These are phyloP conservation scores for Bombylius major DNA, from an alignment of 2,888 invertebrate species.

Conservation along the genomic window DNA sequence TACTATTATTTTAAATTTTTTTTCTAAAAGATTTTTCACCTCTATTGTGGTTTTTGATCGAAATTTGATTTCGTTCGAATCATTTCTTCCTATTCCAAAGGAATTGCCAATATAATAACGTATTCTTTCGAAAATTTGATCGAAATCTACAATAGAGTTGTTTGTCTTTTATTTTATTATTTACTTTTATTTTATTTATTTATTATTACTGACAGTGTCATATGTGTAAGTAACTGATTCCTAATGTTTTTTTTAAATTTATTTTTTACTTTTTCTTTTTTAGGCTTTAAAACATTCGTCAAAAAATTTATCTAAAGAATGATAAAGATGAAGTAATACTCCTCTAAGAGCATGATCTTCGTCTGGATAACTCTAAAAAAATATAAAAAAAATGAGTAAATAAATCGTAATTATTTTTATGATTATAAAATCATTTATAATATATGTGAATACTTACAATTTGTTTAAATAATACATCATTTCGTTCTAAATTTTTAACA, in stretches of 20 bases:
- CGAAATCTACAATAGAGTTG: too few species aligned
- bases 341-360: slow-evolving; percentile 79
- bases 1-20: too few species aligned
- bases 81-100: too few species aligned
- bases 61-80: too few species aligned
- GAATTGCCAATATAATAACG: too few species aligned
- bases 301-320: slow-evolving; percentile 76
- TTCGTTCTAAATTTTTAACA: slow-evolving; percentile 69
- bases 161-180: too few species aligned
- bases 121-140: too few species aligned
- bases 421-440: background rate
- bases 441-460: slow-evolving; percentile 49
- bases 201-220: too few species aligned
- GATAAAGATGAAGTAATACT: slow-evolving; percentile 78
- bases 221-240: too few species aligned
- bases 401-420: background rate
- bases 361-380: slow-evolving; percentile 76
- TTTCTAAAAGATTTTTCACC: too few species aligned
- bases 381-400: slow-evolving; percentile 32
- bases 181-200: too few species aligned
- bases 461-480: slow-evolving; percentile 80
- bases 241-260: background rate
- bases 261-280: background rate
- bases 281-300: slow-evolving; percentile 28
- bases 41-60: too few species aligned